These are phyloP conservation scores for Nyleta sp. DNA, from an alignment of 2,888 invertebrate genomes.

Conservation along the genomic window DNA sequence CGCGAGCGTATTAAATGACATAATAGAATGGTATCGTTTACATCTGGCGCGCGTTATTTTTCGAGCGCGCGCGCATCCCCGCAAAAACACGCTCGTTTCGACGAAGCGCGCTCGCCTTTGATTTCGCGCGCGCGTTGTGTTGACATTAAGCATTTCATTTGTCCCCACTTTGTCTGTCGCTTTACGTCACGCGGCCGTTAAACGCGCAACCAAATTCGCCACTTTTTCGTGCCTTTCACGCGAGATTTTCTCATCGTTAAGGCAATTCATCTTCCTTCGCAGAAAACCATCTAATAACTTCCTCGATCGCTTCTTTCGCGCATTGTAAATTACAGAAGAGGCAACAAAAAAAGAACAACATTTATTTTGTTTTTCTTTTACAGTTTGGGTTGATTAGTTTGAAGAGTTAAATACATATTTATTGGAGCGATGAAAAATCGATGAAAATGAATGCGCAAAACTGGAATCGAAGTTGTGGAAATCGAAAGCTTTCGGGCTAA, in stretches of 20 bases:
- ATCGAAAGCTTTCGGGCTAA: too few species aligned
- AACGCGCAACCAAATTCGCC: slow-evolving; percentile 22
- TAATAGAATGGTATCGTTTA: slow-evolving; percentile 56
- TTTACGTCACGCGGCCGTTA: slow-evolving; percentile 40
- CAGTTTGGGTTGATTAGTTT: not conserved
- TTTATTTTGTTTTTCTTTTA: too few species aligned
- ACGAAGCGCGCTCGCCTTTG: slow-evolving; percentile 15
- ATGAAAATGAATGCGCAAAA: too few species aligned
- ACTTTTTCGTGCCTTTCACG: slow-evolving; percentile 47
- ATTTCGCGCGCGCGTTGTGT: slow-evolving; percentile 30
- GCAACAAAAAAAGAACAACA: too few species aligned
- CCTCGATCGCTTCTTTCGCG: slow-evolving; percentile 10
- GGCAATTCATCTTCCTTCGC: slow-evolving; percentile 24
- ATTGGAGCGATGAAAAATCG: too few species aligned
- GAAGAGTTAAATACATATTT: too few species aligned
- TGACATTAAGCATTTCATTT: slow-evolving; percentile 45
- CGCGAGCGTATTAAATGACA: slow-evolving; percentile 40
- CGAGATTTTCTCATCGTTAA: slow-evolving; percentile 41
- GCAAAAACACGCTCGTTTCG: slow-evolving; percentile 29
- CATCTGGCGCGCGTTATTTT: slow-evolving; percentile 42
- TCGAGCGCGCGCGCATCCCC: slow-evolving; percentile 8
- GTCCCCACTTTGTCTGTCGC: slow-evolving; percentile 36
- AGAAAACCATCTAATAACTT: slow-evolving; percentile 25
- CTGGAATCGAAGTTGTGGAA: too few species aligned
- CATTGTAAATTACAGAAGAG: not conserved